Conservation (phyloP, 2,888 invertebrate species). For the Hyposoter didymator region DNA sequence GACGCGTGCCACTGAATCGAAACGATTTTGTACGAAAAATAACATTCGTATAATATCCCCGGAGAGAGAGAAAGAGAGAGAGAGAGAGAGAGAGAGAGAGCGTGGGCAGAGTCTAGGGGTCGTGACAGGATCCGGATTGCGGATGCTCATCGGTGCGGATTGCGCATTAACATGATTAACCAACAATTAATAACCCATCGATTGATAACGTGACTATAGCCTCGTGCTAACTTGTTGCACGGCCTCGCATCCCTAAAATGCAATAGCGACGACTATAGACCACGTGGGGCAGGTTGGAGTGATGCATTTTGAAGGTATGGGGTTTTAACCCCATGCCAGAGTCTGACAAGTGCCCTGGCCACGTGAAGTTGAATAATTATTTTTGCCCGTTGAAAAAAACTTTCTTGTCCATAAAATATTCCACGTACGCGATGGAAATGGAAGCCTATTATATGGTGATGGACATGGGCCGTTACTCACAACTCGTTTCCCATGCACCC, state of each 20-base stretch:
- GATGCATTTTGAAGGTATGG: neutral
- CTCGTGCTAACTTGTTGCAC: slow-evolving; percentile 83
- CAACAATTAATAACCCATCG: slow-evolving; percentile 84
- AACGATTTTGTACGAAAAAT: slow-evolving; percentile 79
- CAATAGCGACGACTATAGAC: neutral
- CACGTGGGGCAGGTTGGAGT: slow-evolving; percentile 11
- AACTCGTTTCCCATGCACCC: slow-evolving; percentile 83
- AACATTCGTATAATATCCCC: slow-evolving; percentile 78
- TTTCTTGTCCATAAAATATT: neutral
- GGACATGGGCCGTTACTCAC: slow-evolving; percentile 81
- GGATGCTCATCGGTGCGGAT: slow-evolving; percentile 66
- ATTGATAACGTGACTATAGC: slow-evolving; percentile 82
- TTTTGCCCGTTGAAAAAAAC: neutral
- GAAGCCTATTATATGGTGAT: slow-evolving; percentile 39
- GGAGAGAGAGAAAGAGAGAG: slow-evolving; percentile 55
- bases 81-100: slow-evolving; percentile 32
- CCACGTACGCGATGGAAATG: neutral
- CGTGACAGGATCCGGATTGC: slow-evolving; percentile 46
- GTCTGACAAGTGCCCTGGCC: neutral
- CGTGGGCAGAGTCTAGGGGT: slow-evolving; percentile 46
- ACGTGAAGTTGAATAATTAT: neutral
- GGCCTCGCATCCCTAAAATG: slow-evolving; percentile 13
- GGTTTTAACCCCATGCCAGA: neutral
- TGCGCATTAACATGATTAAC: slow-evolving; percentile 84
- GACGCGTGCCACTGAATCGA: slow-evolving; percentile 81